phyloP scores from a whole-genome alignment of 2,888 invertebrate genomes.

The Elmis aenea region DNA sequence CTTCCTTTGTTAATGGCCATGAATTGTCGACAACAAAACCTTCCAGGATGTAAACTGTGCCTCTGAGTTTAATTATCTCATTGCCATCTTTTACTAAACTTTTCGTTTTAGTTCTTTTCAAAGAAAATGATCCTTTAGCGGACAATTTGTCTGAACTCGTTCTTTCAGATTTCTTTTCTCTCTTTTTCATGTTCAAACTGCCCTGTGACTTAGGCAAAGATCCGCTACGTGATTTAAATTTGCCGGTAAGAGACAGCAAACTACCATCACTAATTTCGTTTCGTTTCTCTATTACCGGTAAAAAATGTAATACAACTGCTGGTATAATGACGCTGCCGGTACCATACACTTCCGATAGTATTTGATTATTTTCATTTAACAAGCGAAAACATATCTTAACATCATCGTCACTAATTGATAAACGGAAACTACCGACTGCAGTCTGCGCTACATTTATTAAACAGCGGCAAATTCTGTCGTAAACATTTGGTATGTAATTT shows the following conservation, averaged over 20 bases:
- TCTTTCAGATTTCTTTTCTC: neutral
- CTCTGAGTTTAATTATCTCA: slow-evolving; percentile 7
- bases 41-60: slow-evolving; percentile 29
- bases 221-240: neutral
- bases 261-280: neutral
- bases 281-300: neutral
- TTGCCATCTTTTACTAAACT: neutral
- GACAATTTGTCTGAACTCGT: neutral
- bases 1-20: slow-evolving; percentile 44
- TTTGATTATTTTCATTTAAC: slow-evolving; percentile 15
- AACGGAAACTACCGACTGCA: slow-evolving; percentile 22
- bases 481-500: slow-evolving; percentile 26
- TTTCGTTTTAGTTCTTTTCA: neutral
- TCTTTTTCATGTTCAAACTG: neutral
- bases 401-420: slow-evolving; percentile 18
- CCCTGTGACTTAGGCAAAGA: neutral
- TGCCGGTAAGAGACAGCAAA: neutral
- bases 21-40: slow-evolving; percentile 39
- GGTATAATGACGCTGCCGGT: slow-evolving; percentile 23
- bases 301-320: slow-evolving; percentile 7
- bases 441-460: slow-evolving; percentile 20
- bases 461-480: slow-evolving; percentile 24
- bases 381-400: slow-evolving; percentile 23
- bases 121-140: neutral
- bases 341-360: slow-evolving; percentile 21